Conservation (phyloP, 2,797 vertebrate species). For the Halcyon leucocephala region DNA sequence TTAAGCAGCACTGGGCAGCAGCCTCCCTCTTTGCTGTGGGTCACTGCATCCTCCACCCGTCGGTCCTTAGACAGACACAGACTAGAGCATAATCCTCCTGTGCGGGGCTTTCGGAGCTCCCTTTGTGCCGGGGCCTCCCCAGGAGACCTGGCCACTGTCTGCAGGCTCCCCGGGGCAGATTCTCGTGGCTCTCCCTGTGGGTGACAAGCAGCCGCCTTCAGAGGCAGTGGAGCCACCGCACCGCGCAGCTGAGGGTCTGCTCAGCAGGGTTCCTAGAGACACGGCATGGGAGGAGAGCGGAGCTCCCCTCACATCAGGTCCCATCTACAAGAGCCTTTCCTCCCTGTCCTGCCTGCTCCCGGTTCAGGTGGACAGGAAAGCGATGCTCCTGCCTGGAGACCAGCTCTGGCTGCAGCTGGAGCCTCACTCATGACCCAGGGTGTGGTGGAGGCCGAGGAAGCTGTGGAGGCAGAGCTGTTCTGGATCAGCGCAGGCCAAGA, state of each 20-base stretch:
- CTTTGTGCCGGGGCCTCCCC: background rate
- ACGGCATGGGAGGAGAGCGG: background rate
- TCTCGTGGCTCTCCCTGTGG: fast-evolving
- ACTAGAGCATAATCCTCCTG: background rate
- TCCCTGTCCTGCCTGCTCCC: background rate
- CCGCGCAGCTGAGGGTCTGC: background rate
- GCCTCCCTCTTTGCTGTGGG: background rate
- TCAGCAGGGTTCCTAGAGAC: background rate
- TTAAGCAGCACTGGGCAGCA: background rate
- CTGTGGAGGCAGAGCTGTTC: background rate
- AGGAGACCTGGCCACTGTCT: background rate
- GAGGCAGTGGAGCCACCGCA: background rate
- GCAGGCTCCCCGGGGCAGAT: background rate
- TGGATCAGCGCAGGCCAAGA: background rate
- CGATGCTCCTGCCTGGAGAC: background rate
- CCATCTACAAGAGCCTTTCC: background rate
- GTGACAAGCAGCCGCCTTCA: fast-evolving
- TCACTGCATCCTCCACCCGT: background rate
- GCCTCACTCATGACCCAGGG: background rate
- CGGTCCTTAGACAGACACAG: background rate
- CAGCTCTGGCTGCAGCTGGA: fast-evolving
- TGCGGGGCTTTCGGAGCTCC: background rate
- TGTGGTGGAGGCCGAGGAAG: background rate
- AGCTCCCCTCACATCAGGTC: background rate
- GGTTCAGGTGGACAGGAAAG: background rate